phyloP scores from a whole-genome alignment of 53 echinoderm and acorn worm species.

The Glandiceps talaboti region DNA sequence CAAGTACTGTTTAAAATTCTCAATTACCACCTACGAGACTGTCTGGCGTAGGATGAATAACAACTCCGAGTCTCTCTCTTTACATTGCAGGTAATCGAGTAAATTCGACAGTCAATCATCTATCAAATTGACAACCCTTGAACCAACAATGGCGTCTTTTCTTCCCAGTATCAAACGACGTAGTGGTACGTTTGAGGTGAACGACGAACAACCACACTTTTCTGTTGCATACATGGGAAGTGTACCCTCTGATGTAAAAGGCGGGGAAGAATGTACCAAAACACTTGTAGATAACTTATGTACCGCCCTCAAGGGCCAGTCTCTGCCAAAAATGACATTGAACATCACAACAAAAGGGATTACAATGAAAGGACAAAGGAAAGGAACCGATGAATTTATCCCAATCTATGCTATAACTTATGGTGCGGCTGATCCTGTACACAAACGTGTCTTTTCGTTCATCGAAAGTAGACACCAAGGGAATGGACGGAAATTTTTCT shows the following conservation, averaged over 20 bases:
- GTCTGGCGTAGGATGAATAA: too few relatives aligned
- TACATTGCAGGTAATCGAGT: too few relatives aligned
- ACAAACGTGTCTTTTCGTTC: constrained; percentile 67
- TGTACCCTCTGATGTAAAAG: constrained; percentile 40
- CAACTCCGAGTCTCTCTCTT: too few relatives aligned
- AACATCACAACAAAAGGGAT: constrained; percentile 66
- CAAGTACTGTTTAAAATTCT: too few relatives aligned
- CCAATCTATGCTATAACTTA: constrained; percentile 95
- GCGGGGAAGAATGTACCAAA: constrained; percentile 72
- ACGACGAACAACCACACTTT: constrained; percentile 66
- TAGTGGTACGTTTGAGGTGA: constrained; percentile 31
- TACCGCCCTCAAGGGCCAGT: constrained; percentile 41
- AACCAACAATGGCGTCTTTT: neutral
- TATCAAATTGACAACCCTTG: neutral
- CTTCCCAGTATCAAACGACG: neutral
- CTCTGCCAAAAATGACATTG: constrained; percentile 51
- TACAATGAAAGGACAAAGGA: constrained; percentile 28
- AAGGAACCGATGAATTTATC: constrained; percentile 60
- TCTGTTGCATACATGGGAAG: constrained; percentile 67
- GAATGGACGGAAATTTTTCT: constrained; percentile 25
- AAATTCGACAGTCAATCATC: too few relatives aligned
- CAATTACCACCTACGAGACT: too few relatives aligned
- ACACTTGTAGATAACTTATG: constrained; percentile 37
- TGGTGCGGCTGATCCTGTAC: constrained; percentile 66
- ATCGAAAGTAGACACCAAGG: neutral